These are phyloP conservation scores for Peromyscus aztecus DNA, from an alignment of 2,797 vertebrate genomes.

Conservation along the genomic window DNA sequence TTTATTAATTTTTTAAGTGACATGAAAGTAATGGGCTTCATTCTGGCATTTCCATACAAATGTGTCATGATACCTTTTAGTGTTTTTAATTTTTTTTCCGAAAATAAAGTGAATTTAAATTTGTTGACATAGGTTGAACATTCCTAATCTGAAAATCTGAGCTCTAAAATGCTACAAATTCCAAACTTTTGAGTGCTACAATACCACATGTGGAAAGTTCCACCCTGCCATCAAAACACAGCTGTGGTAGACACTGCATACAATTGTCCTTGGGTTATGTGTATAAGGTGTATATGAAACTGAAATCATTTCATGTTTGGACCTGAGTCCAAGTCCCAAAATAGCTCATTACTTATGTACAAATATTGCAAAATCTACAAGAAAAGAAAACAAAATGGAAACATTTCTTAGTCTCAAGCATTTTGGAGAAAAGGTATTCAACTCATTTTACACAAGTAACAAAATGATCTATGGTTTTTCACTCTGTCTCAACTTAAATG, in stretches of 20 bases:
- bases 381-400: background rate
- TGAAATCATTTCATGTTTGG: background rate
- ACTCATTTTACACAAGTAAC: conserved; percentile 52
- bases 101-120: conserved; percentile 63
- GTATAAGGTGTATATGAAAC: background rate
- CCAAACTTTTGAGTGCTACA: background rate
- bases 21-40: background rate
- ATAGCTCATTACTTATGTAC: background rate
- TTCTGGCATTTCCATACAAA: background rate
- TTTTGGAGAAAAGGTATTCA: background rate
- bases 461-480: background rate
- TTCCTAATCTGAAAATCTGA: background rate
- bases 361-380: conserved; percentile 11
- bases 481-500: conserved; percentile 72
- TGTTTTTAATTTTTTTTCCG: background rate
- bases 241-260: background rate
- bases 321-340: background rate
- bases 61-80: background rate
- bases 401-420: background rate
- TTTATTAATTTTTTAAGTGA: background rate
- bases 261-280: background rate
- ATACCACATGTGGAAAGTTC: background rate
- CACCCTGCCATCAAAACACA: background rate
- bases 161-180: background rate
- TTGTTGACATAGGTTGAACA: background rate